A percentile compares a stretch with the other conserved stretches of the same genome.
Evolutionary conservation across 2,797 vertebrate species (phyloP).

Genomic region (Podarcis siculus): DNA sequence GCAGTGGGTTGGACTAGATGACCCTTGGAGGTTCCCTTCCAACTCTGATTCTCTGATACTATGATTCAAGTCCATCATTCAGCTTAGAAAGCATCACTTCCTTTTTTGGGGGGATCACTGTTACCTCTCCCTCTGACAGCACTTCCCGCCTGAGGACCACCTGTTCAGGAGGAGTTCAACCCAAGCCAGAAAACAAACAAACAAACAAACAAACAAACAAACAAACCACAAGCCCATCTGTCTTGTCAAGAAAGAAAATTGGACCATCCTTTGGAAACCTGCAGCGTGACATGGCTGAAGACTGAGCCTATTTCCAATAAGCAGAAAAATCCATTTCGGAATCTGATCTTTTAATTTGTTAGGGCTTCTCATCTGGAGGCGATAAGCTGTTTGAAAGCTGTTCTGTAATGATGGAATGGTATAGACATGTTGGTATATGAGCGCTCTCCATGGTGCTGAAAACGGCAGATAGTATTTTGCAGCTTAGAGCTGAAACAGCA

Average conservation of each 20-base stretch:
- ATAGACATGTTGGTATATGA: not conserved
- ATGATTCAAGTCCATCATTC: no score
- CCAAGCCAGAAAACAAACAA: not conserved
- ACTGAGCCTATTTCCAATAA: not conserved
- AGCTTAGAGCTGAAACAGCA: no score
- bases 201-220: no score
- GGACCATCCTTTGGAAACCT: not conserved
- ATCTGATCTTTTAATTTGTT: not conserved
- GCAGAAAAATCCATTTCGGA: not conserved
- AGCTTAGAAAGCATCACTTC: no score
- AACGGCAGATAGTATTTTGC: no score
- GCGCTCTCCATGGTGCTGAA: no score
- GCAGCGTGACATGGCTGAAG: not conserved
- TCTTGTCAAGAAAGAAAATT: not conserved
- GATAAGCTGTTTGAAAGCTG: not conserved
- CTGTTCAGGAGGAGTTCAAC: not conserved
- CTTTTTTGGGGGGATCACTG: not conserved
- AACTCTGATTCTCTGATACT: no score
- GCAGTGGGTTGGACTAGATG: no score
- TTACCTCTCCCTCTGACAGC: no score
- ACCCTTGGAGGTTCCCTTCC: no score
- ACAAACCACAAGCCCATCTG: not conserved
- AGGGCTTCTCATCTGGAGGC: not conserved
- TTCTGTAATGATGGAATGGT: not conserved
- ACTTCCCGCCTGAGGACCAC: not conserved